These are phyloP conservation scores for Frieseomelitta varia DNA, from an alignment of 1,140 invertebrate genomes.

Conservation along the genomic window DNA sequence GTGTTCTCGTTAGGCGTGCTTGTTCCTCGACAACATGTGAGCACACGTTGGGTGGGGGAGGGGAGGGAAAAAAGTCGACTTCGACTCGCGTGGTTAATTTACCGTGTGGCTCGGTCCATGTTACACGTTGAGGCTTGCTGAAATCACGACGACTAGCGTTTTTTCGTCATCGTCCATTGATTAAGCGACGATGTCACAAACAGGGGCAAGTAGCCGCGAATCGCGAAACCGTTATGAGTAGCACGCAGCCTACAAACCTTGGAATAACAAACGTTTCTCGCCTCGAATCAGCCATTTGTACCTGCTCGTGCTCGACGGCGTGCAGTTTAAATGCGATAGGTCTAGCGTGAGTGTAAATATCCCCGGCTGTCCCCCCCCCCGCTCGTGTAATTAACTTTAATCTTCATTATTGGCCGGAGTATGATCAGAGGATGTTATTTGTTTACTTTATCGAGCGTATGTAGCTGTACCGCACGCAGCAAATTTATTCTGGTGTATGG, in stretches of 20 bases:
- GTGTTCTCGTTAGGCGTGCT: constrained; percentile 17
- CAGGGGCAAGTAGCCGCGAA: constrained; percentile 19
- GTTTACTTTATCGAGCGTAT: too few relatives aligned
- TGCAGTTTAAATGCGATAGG: neutral
- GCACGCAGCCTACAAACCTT: constrained; percentile 9
- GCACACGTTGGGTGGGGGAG: neutral
- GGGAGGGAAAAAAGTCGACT: constrained; percentile 6
- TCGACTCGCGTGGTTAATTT: constrained; percentile 2
- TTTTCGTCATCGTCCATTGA: neutral
- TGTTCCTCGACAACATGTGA: neutral
- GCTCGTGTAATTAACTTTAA: constrained; percentile 2
- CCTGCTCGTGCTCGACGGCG: neutral
- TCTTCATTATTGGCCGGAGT: neutral
- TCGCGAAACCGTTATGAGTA: constrained; percentile 48
- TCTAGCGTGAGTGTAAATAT: neutral
- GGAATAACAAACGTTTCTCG: constrained; percentile 34
- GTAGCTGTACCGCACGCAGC: neutral
- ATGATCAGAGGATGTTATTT: neutral
- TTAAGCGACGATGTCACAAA: neutral
- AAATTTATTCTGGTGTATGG: neutral
- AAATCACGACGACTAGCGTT: neutral
- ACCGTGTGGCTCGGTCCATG: neutral
- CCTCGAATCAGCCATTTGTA: constrained; percentile 28
- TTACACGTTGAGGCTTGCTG: neutral
- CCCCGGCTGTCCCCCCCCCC: too few relatives aligned